Base-by-base conservation (phyloP, 2,113 vertebrate genomes). In the Genyomyrus donnyi region DNA sequence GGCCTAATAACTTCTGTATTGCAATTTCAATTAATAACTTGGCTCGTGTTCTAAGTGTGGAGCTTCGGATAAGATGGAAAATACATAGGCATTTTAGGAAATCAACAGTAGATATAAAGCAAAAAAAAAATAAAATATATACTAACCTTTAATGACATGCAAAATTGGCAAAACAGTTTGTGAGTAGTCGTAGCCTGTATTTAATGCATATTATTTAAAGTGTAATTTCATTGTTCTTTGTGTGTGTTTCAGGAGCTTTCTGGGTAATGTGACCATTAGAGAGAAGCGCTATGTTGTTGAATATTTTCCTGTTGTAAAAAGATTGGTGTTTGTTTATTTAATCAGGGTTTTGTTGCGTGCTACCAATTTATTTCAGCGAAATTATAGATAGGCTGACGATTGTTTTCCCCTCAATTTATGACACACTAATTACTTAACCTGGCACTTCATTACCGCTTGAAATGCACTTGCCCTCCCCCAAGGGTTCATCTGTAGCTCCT, bases 321-420 rank as follows among this genome's bases (percentile, higher is more conserved):
- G 62, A 70, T 70, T 70, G n/a, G n/a, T 80, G 35, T 80, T 80
- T 80, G 74, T 39, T 80, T 80, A 39, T 80, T 80, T 80, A 80
- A 80, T 80, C 13, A 35, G 35, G 74, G 13, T 80, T 42, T 80
- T 80, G 74, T 80, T 80, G 13, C 74, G 31, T 42, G 74, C 74
- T 80, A 80, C 35, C 62, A 70, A 70, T 31, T 70, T 70, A 70
- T 70, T 70, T 70, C 31, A 31, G 10, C 10, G 10, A 80, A 80
- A 80, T 80, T 80, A 80, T 39, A 80, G 74, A 80, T 80, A 17
- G 35, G 74, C 74, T 80, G 74, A 80, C 74, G 11, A 42, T 42
- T 80, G 74, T 80, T 42, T 80, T 42, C 74, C 74, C 74, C 74
- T 42, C 35, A 15, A 42, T 80, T 80, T 80, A 19, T 80, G 74